phyloP scores from a whole-genome alignment of 2,888 invertebrate genomes.

The Adelognathus sp. region DNA sequence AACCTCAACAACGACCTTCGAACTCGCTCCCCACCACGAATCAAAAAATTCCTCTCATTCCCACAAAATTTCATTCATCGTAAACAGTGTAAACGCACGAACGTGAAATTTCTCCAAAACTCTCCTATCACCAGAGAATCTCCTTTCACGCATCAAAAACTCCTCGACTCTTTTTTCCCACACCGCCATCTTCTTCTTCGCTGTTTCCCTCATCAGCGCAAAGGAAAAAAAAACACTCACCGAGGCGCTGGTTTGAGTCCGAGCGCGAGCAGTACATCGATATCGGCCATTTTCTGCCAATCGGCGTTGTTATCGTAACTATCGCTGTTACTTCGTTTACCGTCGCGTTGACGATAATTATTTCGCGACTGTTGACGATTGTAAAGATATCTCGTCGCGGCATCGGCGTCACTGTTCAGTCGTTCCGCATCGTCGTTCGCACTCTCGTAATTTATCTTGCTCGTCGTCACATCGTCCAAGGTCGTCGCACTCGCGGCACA shows the following conservation, averaged over 20 bases:
- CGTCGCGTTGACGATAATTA: conserved; percentile 42
- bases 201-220: no score
- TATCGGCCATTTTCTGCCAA: conserved; percentile 75
- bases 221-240: conserved; percentile 73
- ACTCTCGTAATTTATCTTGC: conserved; percentile 4
- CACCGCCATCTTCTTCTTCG: no score
- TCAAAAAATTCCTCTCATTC: no score
- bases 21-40: no score
- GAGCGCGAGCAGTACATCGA: conserved; percentile 83
- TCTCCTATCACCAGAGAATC: no score
- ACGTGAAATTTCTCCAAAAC: no score
- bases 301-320: conserved; percentile 60
- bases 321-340: conserved; percentile 51
- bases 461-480: conserved; percentile 23
- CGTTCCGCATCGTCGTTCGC: not conserved
- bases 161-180: no score
- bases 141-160: no score
- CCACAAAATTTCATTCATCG: no score
- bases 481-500: conserved; percentile 9
- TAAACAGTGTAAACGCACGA: no score
- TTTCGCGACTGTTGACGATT: conserved; percentile 12
- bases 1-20: no score
- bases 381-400: conserved; percentile 32
- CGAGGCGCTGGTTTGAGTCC: conserved; percentile 82
- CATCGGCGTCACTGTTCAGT: conserved; percentile 18